Base-by-base conservation (phyloP, 2,113 vertebrate genomes). In the Neoarius graeffei region DNA sequence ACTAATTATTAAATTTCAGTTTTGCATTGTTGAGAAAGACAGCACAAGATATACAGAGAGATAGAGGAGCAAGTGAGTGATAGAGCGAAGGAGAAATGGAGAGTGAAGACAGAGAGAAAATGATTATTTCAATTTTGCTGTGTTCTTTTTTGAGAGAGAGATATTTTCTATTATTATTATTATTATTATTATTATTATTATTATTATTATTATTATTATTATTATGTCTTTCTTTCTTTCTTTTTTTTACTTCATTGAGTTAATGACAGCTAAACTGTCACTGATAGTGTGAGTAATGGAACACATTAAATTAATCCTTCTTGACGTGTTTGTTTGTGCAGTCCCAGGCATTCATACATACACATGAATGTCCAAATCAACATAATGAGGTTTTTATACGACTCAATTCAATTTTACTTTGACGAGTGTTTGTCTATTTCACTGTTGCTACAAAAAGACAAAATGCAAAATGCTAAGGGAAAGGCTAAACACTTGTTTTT, bases 301-400 rank as follows among this genome's bases (percentile, higher is more conserved):
- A 84, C 35, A 42, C 48, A 85, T 88, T 88, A 48, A 82, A 80
- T 69, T 59, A 79, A 85, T 83, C 52, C 62, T 69, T 69, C 62
- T 80, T 80, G 73, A 2, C n/a, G 50, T 54, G 60, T 83, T 87
- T 87, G 87, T 84, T 84, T 84, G 87, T 60, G 81, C 50, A 77
- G 50, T 76, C 87, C 56, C 35, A 42, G 87, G 62, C 87, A 57
- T 69, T 88, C 82, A 80, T 79, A 84, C 82, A 88, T 80, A 84
- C 23, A 84, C 84, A 88, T 88, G 82, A 85, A 88, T 59, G 73
- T 88, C 66, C 87, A 88, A 85, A 80, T 64, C 73, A 84, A 76
- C 73, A 80, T 88, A 88, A 88, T 80, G 87, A 83, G 73, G 82
- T 88, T 79, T 88, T 88, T 88, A 76, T 76, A 77, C 60, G 20